Evolutionary conservation across 2,888 invertebrate genomes (phyloP).

Genomic region (Yponomeuta sedellus): DNA sequence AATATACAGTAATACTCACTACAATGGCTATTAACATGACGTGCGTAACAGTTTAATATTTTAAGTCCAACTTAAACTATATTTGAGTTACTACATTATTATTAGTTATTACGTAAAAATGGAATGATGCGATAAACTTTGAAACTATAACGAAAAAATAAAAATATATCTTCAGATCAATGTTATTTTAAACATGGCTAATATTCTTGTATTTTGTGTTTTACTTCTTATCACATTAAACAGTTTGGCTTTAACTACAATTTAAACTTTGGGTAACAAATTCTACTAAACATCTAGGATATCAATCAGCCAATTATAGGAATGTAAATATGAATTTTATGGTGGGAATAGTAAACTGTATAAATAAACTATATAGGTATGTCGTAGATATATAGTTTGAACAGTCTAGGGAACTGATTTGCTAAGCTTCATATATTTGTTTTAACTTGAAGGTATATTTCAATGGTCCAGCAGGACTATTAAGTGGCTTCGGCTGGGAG

Average conservation of each 20-base stretch:
- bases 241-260: slow-evolving; percentile 57
- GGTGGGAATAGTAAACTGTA: slow-evolving; percentile 4
- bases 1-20: slow-evolving; percentile 28
- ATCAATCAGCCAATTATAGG: slow-evolving; percentile 34
- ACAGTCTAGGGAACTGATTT: slow-evolving; percentile 26
- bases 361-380: not conserved
- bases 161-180: slow-evolving; percentile 17
- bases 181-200: slow-evolving; percentile 20
- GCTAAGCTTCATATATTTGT: slow-evolving; percentile 38
- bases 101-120: slow-evolving; percentile 21
- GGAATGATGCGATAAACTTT: slow-evolving; percentile 22
- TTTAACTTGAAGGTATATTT: slow-evolving; percentile 67
- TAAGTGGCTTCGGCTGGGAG: slow-evolving; percentile 50
- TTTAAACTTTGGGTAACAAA: slow-evolving; percentile 35
- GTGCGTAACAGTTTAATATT: slow-evolving; percentile 23
- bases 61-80: not conserved
- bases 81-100: not conserved
- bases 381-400: not conserved
- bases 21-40: slow-evolving; percentile 25
- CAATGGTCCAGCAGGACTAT: slow-evolving; percentile 45
- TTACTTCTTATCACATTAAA: slow-evolving; percentile 55
- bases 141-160: slow-evolving; percentile 25
- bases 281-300: slow-evolving; percentile 39
- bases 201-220: slow-evolving; percentile 40
- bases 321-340: slow-evolving; percentile 32